Percentiles rank a stretch among this genome's conserved stretches.
These are phyloP conservation scores for Dromococcyx pavoninus DNA, from an alignment of 2,797 vertebrate genomes.

Conservation along the genomic window DNA sequence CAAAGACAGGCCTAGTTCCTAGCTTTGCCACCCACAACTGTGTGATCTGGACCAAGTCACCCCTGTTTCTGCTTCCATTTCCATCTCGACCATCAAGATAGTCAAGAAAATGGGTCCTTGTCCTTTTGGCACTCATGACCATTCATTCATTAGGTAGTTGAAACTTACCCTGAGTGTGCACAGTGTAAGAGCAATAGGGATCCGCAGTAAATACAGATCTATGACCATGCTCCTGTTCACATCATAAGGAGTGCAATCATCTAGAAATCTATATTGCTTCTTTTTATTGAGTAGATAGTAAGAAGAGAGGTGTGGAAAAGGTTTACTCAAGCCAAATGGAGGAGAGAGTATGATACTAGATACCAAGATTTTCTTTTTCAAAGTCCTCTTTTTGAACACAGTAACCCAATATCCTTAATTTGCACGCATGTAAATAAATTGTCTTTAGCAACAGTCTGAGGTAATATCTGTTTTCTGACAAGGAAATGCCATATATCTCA, in stretches of 20 bases:
- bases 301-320: background rate
- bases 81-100: background rate
- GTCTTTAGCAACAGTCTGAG: background rate
- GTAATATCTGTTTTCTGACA: background rate
- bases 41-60: background rate
- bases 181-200: background rate
- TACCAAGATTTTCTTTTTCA: background rate
- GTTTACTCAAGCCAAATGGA: background rate
- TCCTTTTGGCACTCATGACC: background rate
- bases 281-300: background rate
- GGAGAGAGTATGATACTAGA: background rate
- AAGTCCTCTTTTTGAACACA: background rate
- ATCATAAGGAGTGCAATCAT: background rate
- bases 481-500: background rate
- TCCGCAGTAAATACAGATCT: background rate
- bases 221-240: background rate
- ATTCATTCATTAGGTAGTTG: background rate
- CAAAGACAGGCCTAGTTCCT: rapidly evolving
- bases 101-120: background rate
- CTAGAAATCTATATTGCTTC: background rate
- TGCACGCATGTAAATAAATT: background rate
- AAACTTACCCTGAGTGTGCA: background rate
- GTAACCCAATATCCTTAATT: background rate
- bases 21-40: background rate
- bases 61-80: background rate